Evolutionary conservation across 2,113 vertebrate genomes (phyloP), one percentile per base, ranked within the genome.

Genomic region (Theristicus caerulescens): DNA sequence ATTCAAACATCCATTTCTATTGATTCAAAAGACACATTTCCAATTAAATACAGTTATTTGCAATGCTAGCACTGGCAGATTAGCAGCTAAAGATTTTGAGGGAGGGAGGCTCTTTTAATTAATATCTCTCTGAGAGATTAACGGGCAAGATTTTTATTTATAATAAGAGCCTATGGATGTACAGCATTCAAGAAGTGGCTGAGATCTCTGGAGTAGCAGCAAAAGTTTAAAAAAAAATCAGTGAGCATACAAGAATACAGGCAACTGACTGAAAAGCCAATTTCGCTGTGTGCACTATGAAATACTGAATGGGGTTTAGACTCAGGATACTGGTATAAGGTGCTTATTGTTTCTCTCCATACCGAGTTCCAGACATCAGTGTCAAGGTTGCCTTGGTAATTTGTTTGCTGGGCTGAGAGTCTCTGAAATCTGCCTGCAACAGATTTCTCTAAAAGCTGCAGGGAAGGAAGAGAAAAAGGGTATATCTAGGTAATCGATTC

Each of bases 351-450:
- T 72, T 94, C 40, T 72, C 61, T 78, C 34, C 26, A 38, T 64
- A 66, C 69, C 0, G 1, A 90, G 31, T 69, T 86, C 61, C 72
- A 95, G 83, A 71, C 64, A 74, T 86, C 40, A 74, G n/a, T 89
- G 66, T 92, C 82, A 86, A 77, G 58, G 88, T 92, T 93, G 66
- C 74, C 86, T 92, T 94, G 73, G 82, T 84, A 82, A 95, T 87
- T 62, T 74, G 14, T 96, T 94, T 93, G 57, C 59, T 44, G 40
- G 57, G 46, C 80, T 76, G 52, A 66, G 27, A 66, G 20, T 7
- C 38, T 92, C 62, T 64, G 87, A 92, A 80, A 90, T 90, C 76
- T 76, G 51, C 38, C 65, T 78, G 83, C 42, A 91, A 88, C 13
- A 78, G 46, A 83, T 74, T 90, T 76, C 55, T 93, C 44, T 71